phyloP scores from a whole-genome alignment of 1,140 invertebrate genomes.

The Ips nitidus region DNA sequence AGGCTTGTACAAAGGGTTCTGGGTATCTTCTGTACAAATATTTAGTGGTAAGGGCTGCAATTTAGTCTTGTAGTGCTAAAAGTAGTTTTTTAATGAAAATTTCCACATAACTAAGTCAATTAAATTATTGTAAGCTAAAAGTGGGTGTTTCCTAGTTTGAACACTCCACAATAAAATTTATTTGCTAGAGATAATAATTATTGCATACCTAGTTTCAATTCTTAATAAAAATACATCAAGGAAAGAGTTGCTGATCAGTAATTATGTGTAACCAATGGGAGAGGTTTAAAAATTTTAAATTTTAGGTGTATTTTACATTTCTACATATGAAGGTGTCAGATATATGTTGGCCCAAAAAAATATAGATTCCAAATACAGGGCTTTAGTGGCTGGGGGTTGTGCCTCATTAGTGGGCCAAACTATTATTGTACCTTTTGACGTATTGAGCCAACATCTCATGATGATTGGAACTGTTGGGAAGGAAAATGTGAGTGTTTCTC shows the following conservation, averaged over 20 bases:
- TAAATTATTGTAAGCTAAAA: no score
- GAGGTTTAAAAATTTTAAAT: background rate
- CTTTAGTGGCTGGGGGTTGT: slow-evolving; percentile 79
- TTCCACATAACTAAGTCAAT: no score
- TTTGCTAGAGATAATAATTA: no score
- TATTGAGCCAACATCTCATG: slow-evolving; percentile 96
- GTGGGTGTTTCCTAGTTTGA: no score
- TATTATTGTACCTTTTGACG: slow-evolving; percentile 94
- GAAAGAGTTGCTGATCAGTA: no score
- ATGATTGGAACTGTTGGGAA: slow-evolving; percentile 67
- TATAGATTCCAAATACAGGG: slow-evolving; percentile 65
- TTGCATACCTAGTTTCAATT: no score
- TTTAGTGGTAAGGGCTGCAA: slow-evolving; percentile 48
- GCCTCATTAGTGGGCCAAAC: slow-evolving; percentile 94
- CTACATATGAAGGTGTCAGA: slow-evolving; percentile 91
- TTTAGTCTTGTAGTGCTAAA: slow-evolving; percentile 7
- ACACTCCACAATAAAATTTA: no score
- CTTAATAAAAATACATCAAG: no score
- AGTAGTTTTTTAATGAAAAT: background rate
- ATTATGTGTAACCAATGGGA: no score
- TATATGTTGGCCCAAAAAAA: slow-evolving; percentile 72
- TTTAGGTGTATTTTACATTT: slow-evolving; percentile 86
- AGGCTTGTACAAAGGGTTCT: slow-evolving; percentile 94
- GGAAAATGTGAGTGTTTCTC: slow-evolving; percentile 35
- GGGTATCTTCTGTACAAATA: slow-evolving; percentile 84